Conservation (phyloP, 2,888 invertebrate genomes). For the Erebia epiphron region DNA sequence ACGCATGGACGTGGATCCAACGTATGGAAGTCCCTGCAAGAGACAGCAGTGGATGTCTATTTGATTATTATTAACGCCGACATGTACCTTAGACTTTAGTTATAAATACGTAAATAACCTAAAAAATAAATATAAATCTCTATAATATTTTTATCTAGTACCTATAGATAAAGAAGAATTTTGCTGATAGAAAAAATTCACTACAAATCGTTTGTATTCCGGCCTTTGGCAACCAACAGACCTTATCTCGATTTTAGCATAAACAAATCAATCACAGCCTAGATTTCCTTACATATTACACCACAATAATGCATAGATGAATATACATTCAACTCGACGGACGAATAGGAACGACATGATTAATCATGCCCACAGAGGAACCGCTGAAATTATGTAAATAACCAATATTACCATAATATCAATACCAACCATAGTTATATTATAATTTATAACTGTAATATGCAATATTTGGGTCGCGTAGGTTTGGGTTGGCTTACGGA, state of each 20-base stretch:
- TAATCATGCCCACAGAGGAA: slow-evolving; percentile 44
- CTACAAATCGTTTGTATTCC: slow-evolving; percentile 3
- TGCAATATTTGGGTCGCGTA: not conserved
- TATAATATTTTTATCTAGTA: too few relatives aligned
- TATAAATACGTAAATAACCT: too few relatives aligned
- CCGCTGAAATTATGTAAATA: slow-evolving; percentile 46
- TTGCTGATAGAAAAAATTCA: not conserved
- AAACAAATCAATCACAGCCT: slow-evolving; percentile 22
- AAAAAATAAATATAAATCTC: too few relatives aligned
- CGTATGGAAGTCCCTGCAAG: too few relatives aligned
- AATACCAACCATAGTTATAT: slow-evolving; percentile 29
- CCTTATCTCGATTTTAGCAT: not conserved
- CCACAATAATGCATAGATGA: slow-evolving; percentile 20
- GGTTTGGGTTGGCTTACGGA: slow-evolving; percentile 1
- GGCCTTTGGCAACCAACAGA: slow-evolving; percentile 12
- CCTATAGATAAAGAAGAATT: not conserved
- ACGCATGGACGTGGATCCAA: too few relatives aligned
- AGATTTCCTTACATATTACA: slow-evolving; percentile 13
- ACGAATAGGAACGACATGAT: slow-evolving; percentile 42
- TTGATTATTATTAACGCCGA: too few relatives aligned
- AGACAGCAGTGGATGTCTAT: too few relatives aligned
- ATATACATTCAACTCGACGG: slow-evolving; percentile 34
- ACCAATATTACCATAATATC: slow-evolving; percentile 42
- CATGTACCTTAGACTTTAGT: too few relatives aligned
- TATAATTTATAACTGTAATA: too few relatives aligned